A percentile compares a stretch with the other conserved stretches of the same genome.
phyloP scores from a whole-genome alignment of 2,113 vertebrate genomes.

The Melanotaenia duboulayi region DNA sequence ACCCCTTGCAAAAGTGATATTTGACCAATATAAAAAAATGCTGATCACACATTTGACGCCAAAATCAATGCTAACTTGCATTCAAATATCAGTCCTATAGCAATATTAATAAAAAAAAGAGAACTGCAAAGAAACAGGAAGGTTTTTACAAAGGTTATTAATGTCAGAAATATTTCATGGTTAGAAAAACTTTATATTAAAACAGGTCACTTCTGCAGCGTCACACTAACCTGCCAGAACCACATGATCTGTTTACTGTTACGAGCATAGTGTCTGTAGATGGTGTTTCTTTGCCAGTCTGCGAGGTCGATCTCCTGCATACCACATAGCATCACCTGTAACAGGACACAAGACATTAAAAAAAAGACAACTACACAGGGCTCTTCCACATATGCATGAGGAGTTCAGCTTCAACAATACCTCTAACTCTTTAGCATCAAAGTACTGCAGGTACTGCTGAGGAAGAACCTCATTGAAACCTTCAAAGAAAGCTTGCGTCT shows the following conservation, averaged over 20 bases:
- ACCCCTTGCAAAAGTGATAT: no score
- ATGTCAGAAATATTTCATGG: no score
- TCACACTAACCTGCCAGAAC: slow-evolving; percentile 95
- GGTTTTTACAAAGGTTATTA: no score
- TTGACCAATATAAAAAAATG: no score
- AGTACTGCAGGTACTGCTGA: slow-evolving; percentile 97
- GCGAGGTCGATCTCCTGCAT: slow-evolving; percentile 98
- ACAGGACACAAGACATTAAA: background rate
- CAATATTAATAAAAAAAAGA: no score
- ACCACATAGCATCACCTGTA: slow-evolving; percentile 96
- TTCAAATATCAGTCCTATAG: no score
- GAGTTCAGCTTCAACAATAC: slow-evolving; percentile 69
- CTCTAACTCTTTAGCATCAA: slow-evolving; percentile 98
- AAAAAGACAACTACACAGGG: background rate
- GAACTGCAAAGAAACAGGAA: no score
- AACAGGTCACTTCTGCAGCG: background rate
- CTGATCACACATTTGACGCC: no score
- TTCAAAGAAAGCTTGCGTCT: slow-evolving; percentile 97
- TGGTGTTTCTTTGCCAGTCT: slow-evolving; percentile 96
- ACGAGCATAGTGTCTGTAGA: slow-evolving; percentile 95
- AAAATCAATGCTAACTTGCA: no score
- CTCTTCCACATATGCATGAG: no score
- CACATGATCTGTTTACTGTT: slow-evolving; percentile 97
- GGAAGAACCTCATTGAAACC: slow-evolving; percentile 99
- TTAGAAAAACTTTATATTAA: no score